A percentile compares a stretch with the other conserved stretches of the same genome.
Evolutionary conservation across 92 coral and sea anemone species (phyloP).

Genomic region (Meandrina meandrites): DNA sequence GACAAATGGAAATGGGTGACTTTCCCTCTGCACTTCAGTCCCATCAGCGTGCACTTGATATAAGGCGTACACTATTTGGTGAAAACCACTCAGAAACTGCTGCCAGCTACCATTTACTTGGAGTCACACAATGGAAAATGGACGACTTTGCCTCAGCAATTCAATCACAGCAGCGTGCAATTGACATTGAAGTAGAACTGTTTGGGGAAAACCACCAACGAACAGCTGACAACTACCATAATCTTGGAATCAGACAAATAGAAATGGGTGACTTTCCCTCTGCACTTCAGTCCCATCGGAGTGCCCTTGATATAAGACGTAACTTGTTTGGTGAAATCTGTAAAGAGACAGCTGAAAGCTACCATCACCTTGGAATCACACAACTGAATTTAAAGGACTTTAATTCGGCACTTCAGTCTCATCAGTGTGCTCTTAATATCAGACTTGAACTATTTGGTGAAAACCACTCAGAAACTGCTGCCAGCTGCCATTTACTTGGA

Average conservation of each 20-base stretch:
- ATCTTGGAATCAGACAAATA: not conserved
- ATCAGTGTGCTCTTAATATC: not conserved
- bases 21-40: too few species aligned
- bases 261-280: not conserved
- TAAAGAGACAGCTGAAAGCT: not conserved
- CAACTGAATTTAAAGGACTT: not conserved
- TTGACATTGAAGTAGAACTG: slow-evolving; percentile 5
- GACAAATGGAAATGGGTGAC: too few species aligned
- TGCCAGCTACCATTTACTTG: not conserved
- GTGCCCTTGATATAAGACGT: not conserved
- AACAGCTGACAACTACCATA: not conserved
- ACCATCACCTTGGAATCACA: not conserved
- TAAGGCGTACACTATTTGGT: not conserved
- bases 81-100: slow-evolving; percentile 26
- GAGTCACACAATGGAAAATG: not conserved
- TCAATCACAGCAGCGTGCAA: slow-evolving; percentile 24
- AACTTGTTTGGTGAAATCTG: not conserved
- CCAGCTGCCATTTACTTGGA: not conserved
- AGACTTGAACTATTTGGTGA: too few species aligned
- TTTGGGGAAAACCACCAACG: not conserved
- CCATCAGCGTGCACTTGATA: not conserved
- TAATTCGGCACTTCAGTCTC: not conserved
- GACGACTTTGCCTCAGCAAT: slow-evolving; percentile 8
- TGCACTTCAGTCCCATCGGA: not conserved
- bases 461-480: not conserved